A percentile compares a stretch with the other conserved stretches of the same genome.
Evolutionary conservation across 2,113 vertebrate species (phyloP).

Genomic region (Vulpes vulpes): DNA sequence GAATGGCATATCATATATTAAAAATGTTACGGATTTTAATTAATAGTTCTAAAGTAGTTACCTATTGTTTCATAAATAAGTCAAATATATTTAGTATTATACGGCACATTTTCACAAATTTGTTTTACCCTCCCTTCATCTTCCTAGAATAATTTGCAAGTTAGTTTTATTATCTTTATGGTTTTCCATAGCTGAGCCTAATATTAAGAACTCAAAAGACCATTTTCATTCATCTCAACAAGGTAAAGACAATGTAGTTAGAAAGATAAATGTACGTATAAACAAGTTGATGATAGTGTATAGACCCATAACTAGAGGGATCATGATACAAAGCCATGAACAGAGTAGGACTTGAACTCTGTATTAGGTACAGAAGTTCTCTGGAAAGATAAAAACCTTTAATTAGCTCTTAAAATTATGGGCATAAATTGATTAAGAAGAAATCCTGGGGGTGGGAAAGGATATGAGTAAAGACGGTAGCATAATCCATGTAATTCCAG

Average conservation of each 20-base stretch:
- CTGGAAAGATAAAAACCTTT: constrained; percentile 6
- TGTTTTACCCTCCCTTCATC: constrained; percentile 19
- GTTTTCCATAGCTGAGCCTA: constrained; percentile 14
- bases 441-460: not conserved
- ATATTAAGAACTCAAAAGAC: constrained; percentile 30
- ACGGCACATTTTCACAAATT: constrained; percentile 29
- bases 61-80: not conserved
- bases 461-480: not conserved
- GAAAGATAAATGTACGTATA: not conserved
- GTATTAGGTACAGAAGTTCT: not conserved
- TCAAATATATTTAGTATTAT: not conserved
- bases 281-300: not conserved
- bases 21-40: constrained; percentile 43
- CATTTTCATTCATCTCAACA: constrained; percentile 37
- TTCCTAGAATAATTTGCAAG: constrained; percentile 2
- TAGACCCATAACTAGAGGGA: not conserved
- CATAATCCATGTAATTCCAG: constrained; percentile 11
- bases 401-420: constrained; percentile 21
- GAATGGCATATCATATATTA: not conserved
- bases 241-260: not conserved
- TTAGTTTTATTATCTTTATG: not conserved
- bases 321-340: not conserved
- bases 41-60: constrained; percentile 31
- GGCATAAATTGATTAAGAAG: constrained; percentile 32
- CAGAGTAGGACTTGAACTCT: not conserved